Evolutionary conservation across 2,113 vertebrate species (phyloP).

Genomic region (Progne subis): DNA sequence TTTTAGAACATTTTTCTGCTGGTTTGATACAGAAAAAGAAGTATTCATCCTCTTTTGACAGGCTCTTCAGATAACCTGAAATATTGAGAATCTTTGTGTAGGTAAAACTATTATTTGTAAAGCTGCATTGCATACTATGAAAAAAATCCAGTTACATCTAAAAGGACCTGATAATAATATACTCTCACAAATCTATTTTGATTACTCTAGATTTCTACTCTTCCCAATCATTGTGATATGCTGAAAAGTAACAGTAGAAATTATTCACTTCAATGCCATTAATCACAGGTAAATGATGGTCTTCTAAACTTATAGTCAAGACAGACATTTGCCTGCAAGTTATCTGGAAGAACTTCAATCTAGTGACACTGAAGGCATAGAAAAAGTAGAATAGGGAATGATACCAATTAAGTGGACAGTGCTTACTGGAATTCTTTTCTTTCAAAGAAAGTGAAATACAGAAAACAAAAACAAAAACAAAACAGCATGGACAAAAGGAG

Average conservation of each 20-base stretch:
- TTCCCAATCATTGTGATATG: not conserved
- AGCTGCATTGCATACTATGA: fast-evolving
- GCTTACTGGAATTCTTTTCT: fast-evolving
- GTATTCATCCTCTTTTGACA: not conserved
- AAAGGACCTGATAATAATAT: not conserved
- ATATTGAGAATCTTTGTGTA: not conserved
- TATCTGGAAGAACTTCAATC: not conserved
- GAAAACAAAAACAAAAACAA: not conserved
- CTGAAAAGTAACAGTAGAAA: not conserved
- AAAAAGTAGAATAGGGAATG: not conserved
- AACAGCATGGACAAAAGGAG: not conserved
- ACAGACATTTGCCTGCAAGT: not conserved
- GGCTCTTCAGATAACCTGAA: not conserved
- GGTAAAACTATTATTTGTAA: not conserved
- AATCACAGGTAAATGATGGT: not conserved
- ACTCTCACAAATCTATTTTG: not conserved
- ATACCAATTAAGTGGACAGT: not conserved
- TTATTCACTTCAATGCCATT: not conserved
- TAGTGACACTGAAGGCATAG: not conserved
- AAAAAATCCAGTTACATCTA: not conserved
- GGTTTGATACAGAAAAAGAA: not conserved
- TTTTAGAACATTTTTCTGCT: not conserved
- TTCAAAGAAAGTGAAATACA: not conserved
- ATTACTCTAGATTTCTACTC: not conserved
- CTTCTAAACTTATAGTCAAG: not conserved